These are phyloP conservation scores for Gnathonemus echidnorhynchus DNA, from an alignment of 2,113 vertebrate genomes.

Conservation along the genomic window DNA sequence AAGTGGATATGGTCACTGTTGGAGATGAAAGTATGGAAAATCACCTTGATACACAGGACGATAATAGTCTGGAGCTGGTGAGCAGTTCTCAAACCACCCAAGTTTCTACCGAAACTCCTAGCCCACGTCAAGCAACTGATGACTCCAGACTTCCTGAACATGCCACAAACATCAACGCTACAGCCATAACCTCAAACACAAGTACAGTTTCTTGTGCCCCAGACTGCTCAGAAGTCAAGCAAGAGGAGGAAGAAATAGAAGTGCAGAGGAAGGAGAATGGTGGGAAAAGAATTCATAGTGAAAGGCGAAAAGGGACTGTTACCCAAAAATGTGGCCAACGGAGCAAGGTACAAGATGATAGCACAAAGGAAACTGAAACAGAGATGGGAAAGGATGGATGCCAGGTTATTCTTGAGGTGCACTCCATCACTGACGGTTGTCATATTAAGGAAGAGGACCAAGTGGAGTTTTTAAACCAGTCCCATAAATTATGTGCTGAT, in stretches of 20 bases:
- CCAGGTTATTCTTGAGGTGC: constrained; percentile 48
- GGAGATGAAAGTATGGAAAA: constrained; percentile 47
- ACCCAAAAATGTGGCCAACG: constrained; percentile 27
- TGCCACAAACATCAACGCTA: constrained; percentile 2
- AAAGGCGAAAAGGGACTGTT: constrained; percentile 28
- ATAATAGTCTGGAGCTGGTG: neutral
- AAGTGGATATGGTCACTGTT: constrained; percentile 58
- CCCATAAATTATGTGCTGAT: neutral
- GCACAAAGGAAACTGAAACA: neutral
- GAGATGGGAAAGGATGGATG: constrained; percentile 50
- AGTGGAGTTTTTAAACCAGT: neutral
- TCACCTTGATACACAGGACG: constrained; percentile 11
- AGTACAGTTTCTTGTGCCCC: constrained; percentile 45
- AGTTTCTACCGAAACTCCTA: neutral
- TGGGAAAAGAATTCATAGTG: constrained; percentile 10
- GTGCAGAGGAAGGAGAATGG: constrained; percentile 43
- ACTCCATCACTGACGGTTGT: constrained; percentile 29
- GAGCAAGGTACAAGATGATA: constrained; percentile 17
- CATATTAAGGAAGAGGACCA: constrained; percentile 33
- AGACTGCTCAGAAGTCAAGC: constrained; percentile 47
- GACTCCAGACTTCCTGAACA: neutral
- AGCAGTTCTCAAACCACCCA: neutral
- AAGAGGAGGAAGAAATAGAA: constrained; percentile 54
- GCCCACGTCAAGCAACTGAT: neutral
- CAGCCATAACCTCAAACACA: constrained; percentile 18